Evolutionary conservation across 2,888 invertebrate genomes (phyloP).

Genomic region (Drosophila villosipedis): DNA sequence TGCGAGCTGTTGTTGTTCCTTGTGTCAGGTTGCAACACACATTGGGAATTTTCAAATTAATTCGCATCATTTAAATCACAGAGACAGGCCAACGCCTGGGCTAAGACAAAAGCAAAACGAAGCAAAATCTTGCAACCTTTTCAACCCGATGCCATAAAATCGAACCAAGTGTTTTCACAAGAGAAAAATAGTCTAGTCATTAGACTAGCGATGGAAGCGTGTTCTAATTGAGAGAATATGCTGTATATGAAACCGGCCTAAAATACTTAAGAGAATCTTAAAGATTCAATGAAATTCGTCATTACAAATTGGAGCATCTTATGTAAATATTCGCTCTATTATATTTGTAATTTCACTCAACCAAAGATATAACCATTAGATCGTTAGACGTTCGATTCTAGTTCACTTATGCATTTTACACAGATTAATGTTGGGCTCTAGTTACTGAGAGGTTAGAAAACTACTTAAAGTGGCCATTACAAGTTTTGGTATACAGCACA

Average conservation of each 20-base stretch:
- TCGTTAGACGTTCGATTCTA: background rate
- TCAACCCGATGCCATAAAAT: slow-evolving; percentile 28
- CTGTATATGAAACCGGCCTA: background rate
- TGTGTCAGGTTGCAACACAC: slow-evolving; percentile 31
- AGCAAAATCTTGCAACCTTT: slow-evolving; percentile 23
- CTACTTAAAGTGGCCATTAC: background rate
- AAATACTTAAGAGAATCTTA: background rate
- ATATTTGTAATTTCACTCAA: background rate
- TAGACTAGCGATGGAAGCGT: slow-evolving; percentile 38
- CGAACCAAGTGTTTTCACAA: slow-evolving; percentile 32
- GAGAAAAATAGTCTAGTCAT: slow-evolving; percentile 12
- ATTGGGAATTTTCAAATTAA: slow-evolving; percentile 74
- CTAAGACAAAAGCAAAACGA: slow-evolving; percentile 12
- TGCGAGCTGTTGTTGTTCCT: slow-evolving; percentile 8
- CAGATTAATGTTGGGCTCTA: background rate
- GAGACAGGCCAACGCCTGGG: slow-evolving; percentile 32
- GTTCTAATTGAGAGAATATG: background rate
- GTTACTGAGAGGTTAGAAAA: background rate
- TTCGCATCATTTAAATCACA: slow-evolving; percentile 81
- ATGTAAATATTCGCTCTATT: background rate
- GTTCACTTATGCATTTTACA: background rate
- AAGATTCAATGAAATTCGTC: background rate
- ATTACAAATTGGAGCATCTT: background rate
- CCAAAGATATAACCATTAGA: background rate
- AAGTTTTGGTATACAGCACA: background rate